These are phyloP conservation scores for Drosophila subsilvestris DNA, from an alignment of 2,888 invertebrate species.

Conservation along the genomic window DNA sequence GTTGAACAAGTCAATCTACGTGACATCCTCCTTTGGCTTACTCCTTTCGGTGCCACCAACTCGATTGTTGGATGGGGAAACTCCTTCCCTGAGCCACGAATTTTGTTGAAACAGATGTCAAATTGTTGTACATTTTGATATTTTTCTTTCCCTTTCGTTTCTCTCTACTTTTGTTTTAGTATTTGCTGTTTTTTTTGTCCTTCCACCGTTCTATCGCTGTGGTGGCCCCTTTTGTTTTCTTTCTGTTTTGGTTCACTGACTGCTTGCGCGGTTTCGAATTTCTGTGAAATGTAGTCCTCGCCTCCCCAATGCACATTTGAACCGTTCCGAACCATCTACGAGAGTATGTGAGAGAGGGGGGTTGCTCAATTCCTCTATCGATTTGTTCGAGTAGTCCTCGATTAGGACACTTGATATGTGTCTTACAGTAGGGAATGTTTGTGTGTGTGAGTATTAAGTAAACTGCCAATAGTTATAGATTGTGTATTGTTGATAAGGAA, in stretches of 20 bases:
- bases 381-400: conserved; percentile 25
- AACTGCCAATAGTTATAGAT: conserved; percentile 11
- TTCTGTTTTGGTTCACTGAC: conserved; percentile 74
- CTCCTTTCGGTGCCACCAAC: conserved; percentile 9
- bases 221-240: conserved; percentile 56
- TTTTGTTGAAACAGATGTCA: conserved; percentile 75
- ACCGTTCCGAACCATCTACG: conserved; percentile 8
- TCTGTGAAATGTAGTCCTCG: conserved; percentile 58
- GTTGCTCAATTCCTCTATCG: conserved; percentile 23
- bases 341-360: neutral
- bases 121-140: conserved; percentile 66
- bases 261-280: conserved; percentile 67
- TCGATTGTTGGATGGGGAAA: neutral
- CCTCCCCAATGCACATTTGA: conserved; percentile 6
- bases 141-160: conserved; percentile 20
- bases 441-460: conserved; percentile 25
- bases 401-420: conserved; percentile 43
- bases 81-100: conserved; percentile 32
- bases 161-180: conserved; percentile 10
- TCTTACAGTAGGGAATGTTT: conserved; percentile 13
- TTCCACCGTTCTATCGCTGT: conserved; percentile 6
- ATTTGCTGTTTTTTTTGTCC: conserved; percentile 35
- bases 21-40: conserved; percentile 71
- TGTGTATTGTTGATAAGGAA: conserved; percentile 14
- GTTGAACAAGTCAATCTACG: conserved; percentile 72